Evolutionary conservation across 2,888 invertebrate species (phyloP).

Genomic region (Ichneumon xanthorius): DNA sequence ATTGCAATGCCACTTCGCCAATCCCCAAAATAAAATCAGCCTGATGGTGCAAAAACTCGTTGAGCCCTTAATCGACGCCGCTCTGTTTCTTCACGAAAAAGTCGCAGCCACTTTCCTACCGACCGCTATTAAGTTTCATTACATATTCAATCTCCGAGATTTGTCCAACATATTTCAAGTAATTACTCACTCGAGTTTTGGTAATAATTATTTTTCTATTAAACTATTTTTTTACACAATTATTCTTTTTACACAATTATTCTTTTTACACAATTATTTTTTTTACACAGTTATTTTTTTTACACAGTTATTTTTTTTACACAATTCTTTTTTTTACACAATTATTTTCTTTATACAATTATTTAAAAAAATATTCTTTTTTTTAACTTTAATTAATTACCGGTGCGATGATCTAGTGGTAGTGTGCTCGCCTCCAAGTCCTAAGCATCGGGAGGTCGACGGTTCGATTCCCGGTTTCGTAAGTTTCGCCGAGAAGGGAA

Average conservation of each 20-base stretch:
- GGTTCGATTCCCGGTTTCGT: too few species aligned
- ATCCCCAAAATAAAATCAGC: slow-evolving; percentile 89
- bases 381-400: too few species aligned
- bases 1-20: slow-evolving; percentile 90
- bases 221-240: background rate
- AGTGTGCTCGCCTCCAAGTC: too few species aligned
- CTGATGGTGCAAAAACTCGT: slow-evolving; percentile 87
- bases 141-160: slow-evolving; percentile 96
- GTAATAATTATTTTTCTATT: background rate
- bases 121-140: slow-evolving; percentile 97
- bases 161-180: slow-evolving; percentile 97
- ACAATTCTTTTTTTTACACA: too few species aligned
- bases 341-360: too few species aligned
- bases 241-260: slow-evolving; percentile 5
- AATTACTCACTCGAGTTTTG: slow-evolving; percentile 68
- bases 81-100: slow-evolving; percentile 91
- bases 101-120: slow-evolving; percentile 93
- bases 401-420: too few species aligned
- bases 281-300: too few species aligned
- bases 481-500: too few species aligned
- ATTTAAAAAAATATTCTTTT: too few species aligned
- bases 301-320: too few species aligned
- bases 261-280: background rate
- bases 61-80: slow-evolving; percentile 89
- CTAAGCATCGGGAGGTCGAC: too few species aligned